Evolutionary conservation across 2,113 vertebrate genomes (phyloP).

Genomic region (Sterrhoptilus dennistouni): DNA sequence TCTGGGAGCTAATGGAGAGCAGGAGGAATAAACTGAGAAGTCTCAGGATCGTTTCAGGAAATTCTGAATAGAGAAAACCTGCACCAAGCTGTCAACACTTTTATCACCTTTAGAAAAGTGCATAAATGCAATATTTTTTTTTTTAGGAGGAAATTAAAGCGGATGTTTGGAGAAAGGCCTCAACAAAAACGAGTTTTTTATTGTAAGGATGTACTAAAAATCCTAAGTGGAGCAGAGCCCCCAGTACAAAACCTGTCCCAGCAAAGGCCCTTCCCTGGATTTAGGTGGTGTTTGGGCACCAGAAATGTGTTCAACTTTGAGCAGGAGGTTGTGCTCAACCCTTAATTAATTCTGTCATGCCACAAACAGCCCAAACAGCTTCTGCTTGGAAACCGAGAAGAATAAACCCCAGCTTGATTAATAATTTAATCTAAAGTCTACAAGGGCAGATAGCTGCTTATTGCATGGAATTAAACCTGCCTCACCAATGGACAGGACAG

Average conservation of each 20-base stretch:
- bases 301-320: neutral
- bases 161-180: neutral
- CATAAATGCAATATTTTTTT: neutral
- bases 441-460: neutral
- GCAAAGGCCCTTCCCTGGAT: neutral
- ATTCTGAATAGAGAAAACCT: neutral
- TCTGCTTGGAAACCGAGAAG: neutral
- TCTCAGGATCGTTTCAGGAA: neutral
- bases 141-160: neutral
- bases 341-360: neutral
- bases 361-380: neutral
- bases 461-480: neutral
- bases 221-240: neutral
- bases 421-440: neutral
- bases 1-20: neutral
- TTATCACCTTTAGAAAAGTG: neutral
- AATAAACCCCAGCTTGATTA: neutral
- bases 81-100: neutral
- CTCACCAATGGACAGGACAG: neutral
- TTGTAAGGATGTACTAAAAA: neutral
- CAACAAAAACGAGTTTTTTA: neutral
- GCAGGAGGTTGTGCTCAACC: neutral
- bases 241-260: fast-evolving
- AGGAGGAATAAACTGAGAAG: neutral
- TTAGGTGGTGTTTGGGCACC: neutral